phyloP scores from a whole-genome alignment of 2,113 vertebrate species.

The Nerophis lumbriciformis region DNA sequence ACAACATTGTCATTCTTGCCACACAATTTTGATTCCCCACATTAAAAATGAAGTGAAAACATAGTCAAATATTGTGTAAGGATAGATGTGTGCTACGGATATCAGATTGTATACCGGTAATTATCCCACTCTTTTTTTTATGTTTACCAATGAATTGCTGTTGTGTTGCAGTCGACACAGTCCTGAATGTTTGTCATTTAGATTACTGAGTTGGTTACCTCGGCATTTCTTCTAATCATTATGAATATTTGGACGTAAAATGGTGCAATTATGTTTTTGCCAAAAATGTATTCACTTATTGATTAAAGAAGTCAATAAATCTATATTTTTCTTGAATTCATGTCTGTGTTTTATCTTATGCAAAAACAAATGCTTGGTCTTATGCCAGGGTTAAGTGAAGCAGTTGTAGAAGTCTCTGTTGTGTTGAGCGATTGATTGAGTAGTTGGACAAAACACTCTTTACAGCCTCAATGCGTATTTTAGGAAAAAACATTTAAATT shows the following conservation, averaged over 20 bases:
- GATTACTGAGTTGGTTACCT: slow-evolving; percentile 6
- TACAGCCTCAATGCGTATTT: no score
- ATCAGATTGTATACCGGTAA: slow-evolving; percentile 33
- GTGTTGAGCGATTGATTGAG: no score
- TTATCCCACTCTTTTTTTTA: slow-evolving; percentile 23
- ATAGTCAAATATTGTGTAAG: slow-evolving; percentile 1
- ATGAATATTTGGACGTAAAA: slow-evolving; percentile 8
- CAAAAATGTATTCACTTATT: slow-evolving; percentile 24
- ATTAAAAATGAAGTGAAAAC: background rate
- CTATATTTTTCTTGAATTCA: slow-evolving; percentile 55
- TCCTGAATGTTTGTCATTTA: slow-evolving; percentile 37
- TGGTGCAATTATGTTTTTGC: slow-evolving; percentile 9
- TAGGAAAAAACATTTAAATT: no score
- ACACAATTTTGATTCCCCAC: slow-evolving; percentile 16
- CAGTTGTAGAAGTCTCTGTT: no score
- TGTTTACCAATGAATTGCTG: slow-evolving; percentile 16
- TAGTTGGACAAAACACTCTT: no score
- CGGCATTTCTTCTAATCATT: slow-evolving; percentile 12
- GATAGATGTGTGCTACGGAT: slow-evolving; percentile 28
- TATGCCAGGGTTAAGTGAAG: no score
- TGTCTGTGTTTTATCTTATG: background rate
- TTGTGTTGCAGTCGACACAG: slow-evolving; percentile 12
- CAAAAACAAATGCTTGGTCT: background rate
- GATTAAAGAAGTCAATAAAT: slow-evolving; percentile 40
- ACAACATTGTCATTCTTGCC: slow-evolving; percentile 1